Conservation (phyloP, 2,888 invertebrate species). For the Nysson spinosus region DNA sequence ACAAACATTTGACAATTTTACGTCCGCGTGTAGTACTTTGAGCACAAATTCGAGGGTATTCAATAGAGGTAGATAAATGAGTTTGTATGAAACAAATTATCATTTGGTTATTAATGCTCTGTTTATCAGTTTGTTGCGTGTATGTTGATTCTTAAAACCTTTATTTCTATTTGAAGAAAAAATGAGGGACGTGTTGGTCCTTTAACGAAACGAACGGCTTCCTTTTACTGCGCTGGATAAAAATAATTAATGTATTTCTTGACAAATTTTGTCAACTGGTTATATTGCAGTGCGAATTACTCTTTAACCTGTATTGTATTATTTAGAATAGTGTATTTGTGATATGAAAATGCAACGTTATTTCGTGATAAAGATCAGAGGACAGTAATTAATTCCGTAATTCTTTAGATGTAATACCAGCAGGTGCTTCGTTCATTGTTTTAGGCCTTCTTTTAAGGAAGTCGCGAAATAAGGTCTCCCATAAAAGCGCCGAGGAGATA, state of each 20-base stretch:
- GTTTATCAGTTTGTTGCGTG: conserved; percentile 75
- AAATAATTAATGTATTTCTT: too few species aligned
- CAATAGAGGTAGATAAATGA: too few species aligned
- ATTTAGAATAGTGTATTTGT: too few species aligned
- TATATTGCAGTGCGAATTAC: too few species aligned
- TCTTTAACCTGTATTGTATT: too few species aligned
- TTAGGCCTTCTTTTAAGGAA: conserved; percentile 20
- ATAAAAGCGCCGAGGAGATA: conserved; percentile 41
- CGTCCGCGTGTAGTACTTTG: too few species aligned
- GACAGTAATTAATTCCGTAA: conserved; percentile 19
- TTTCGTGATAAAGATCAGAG: conserved; percentile 11
- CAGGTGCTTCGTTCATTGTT: conserved; percentile 29
- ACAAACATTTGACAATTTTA: neutral
- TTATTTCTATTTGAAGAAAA: conserved; percentile 65
- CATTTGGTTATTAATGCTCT: too few species aligned
- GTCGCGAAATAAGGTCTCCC: conserved; percentile 40
- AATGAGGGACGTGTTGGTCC: conserved; percentile 1
- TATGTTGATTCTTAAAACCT: conserved; percentile 74
- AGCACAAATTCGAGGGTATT: too few species aligned
- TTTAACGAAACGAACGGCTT: conserved; percentile 1
- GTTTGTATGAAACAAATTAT: too few species aligned
- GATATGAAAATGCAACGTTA: neutral
- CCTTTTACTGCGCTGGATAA: too few species aligned
- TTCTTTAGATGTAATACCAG: conserved; percentile 8
- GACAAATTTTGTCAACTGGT: too few species aligned